These are phyloP conservation scores for Platalea minor DNA, from an alignment of 2,797 vertebrate genomes.

Conservation along the genomic window DNA sequence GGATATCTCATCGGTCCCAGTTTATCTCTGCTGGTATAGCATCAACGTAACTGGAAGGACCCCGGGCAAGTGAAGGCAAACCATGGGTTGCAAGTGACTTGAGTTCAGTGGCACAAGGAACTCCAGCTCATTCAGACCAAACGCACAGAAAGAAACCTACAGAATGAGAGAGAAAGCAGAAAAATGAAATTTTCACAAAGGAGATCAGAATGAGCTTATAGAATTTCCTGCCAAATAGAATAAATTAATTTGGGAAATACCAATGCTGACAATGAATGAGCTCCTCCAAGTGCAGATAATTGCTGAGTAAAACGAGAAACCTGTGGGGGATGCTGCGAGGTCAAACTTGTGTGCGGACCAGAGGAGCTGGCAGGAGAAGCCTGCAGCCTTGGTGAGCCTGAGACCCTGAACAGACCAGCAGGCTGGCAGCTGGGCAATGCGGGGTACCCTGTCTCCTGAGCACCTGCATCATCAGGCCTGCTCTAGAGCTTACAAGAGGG, in stretches of 20 bases:
- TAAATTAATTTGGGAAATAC: not conserved
- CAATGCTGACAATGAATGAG: not conserved
- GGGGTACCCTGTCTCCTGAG: not conserved
- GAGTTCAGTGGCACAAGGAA: not conserved
- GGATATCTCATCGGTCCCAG: not conserved
- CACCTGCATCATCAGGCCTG: not conserved
- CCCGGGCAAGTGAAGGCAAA: not conserved
- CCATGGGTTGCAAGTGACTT: not conserved
- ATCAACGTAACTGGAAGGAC: not conserved
- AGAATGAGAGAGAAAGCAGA: not conserved
- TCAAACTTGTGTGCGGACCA: not conserved
- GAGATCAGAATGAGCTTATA: not conserved
- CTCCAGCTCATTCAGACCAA: not conserved
- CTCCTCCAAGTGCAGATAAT: not conserved
- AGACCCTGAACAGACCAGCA: not conserved
- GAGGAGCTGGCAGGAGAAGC: not conserved
- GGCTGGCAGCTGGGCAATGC: not conserved
- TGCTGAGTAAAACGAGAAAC: not conserved
- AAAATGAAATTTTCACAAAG: not conserved
- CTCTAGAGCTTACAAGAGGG: not conserved
- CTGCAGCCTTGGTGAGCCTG: not conserved
- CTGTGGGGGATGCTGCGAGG: not conserved
- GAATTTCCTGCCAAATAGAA: not conserved
- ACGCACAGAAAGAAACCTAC: not conserved
- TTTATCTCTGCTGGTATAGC: not conserved